Evolutionary conservation across 2,797 vertebrate species (phyloP).

Genomic region (Morus bassanus): DNA sequence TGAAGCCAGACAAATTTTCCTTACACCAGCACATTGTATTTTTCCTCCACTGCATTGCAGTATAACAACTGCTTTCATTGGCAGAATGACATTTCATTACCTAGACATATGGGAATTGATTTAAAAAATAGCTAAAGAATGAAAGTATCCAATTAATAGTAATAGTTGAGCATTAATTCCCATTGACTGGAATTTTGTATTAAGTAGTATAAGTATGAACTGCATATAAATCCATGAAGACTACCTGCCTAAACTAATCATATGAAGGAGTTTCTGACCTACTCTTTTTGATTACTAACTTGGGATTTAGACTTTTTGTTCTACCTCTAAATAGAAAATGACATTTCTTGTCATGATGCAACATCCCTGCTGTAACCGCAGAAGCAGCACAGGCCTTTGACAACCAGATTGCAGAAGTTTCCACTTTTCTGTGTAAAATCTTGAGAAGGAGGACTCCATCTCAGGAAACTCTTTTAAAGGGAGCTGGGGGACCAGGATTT

Average conservation of each 20-base stretch:
- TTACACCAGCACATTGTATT: slow-evolving; percentile 11
- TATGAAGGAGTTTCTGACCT: background rate
- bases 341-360: background rate
- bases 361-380: background rate
- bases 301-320: background rate
- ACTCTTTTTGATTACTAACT: background rate
- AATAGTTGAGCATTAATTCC: background rate
- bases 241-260: background rate
- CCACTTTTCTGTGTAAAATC: background rate
- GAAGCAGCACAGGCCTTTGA: background rate
- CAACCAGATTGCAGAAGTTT: background rate
- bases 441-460: background rate
- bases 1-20: slow-evolving; percentile 25
- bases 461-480: background rate
- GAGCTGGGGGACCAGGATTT: background rate
- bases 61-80: slow-evolving; percentile 44
- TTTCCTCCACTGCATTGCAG: slow-evolving; percentile 47
- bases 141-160: background rate
- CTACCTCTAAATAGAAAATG: background rate
- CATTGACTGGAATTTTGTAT: background rate
- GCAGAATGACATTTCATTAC: slow-evolving; percentile 50
- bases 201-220: background rate
- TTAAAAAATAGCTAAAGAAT: background rate
- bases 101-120: slow-evolving; percentile 15
- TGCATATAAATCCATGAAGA: background rate